Evolutionary conservation across 2,113 vertebrate species (phyloP).

Genomic region (Alethe diademata): DNA sequence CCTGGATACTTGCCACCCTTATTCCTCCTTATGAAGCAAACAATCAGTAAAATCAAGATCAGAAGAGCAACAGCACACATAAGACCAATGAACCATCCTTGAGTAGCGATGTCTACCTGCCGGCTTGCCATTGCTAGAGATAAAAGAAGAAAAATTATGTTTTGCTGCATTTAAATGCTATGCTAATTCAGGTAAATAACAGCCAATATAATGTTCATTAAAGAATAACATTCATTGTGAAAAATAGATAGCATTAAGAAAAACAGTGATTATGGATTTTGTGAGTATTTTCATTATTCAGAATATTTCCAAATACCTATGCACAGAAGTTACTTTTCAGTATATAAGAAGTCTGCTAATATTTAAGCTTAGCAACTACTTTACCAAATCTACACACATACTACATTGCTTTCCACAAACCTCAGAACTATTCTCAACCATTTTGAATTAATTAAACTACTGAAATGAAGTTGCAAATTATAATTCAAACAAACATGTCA

Average conservation of each 20-base stretch:
- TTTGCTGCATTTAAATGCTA: neutral
- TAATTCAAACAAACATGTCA: neutral
- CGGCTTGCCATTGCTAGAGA: conserved; percentile 90
- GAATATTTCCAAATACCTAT: neutral
- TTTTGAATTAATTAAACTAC: neutral
- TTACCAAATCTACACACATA: neutral
- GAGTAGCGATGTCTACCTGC: conserved; percentile 96
- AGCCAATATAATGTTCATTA: neutral
- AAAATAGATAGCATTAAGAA: neutral
- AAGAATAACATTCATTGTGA: neutral
- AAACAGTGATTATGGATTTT: neutral
- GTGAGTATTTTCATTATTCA: neutral
- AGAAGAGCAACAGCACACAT: conserved; percentile 98
- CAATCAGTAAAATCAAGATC: conserved; percentile 94
- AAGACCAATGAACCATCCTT: conserved; percentile 99
- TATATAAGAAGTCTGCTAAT: neutral
- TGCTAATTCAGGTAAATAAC: neutral
- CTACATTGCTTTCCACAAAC: neutral
- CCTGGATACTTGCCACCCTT: conserved; percentile 99
- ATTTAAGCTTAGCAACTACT: neutral
- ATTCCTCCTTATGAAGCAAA: conserved; percentile 99
- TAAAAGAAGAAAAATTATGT: neutral
- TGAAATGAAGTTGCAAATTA: neutral
- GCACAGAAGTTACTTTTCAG: neutral
- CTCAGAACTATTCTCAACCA: neutral